phyloP scores from a whole-genome alignment of 2,797 vertebrate species.

The Sitta carolinensis region DNA sequence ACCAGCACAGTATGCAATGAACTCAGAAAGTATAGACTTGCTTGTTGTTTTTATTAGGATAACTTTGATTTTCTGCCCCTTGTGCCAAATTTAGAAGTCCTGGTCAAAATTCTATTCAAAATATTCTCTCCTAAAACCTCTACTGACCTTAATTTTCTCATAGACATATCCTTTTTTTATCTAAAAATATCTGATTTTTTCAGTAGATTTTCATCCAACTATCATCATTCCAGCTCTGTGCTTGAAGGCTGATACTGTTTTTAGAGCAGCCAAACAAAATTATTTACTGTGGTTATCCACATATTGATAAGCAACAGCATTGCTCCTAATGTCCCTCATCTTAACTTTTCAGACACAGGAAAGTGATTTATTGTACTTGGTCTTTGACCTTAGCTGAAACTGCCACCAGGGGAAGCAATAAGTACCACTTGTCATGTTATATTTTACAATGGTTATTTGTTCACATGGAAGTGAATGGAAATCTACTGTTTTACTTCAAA shows the following conservation, averaged over 20 bases:
- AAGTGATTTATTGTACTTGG: neutral
- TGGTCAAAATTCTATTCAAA: neutral
- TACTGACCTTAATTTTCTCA: neutral
- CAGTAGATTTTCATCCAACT: neutral
- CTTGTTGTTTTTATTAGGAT: neutral
- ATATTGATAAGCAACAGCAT: neutral
- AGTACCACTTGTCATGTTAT: neutral
- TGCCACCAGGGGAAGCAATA: neutral
- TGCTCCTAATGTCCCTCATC: neutral
- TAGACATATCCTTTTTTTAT: neutral
- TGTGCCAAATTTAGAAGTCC: neutral
- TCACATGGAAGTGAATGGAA: neutral
- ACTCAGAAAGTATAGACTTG: neutral
- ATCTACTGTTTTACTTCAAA: neutral
- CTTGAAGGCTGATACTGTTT: neutral
- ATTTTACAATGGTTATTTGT: neutral
- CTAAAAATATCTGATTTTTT: neutral
- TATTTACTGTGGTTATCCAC: neutral
- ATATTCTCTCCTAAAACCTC: neutral
- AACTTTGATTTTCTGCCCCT: neutral
- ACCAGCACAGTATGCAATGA: neutral
- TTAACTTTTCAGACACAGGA: neutral
- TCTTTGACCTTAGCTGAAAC: slow-evolving; percentile 12
- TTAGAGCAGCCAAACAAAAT: neutral
- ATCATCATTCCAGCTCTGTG: neutral